Percentiles rank a stretch among this genome's conserved stretches.
Conservation (phyloP, 2,113 vertebrate genomes). For the Hypocryptadius cinnamomeus region DNA sequence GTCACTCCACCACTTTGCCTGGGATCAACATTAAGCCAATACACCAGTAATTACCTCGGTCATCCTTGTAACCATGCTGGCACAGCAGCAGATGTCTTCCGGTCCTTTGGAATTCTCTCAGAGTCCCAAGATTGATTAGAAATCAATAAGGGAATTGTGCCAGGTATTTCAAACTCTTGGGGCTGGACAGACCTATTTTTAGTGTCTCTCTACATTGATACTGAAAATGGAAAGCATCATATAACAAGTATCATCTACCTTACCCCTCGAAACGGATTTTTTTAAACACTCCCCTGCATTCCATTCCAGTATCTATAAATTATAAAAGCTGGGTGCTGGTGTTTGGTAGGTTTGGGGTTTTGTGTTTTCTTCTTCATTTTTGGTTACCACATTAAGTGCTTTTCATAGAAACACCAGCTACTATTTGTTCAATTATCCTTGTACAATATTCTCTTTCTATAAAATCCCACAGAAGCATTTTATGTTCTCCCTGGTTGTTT, state of each 20-base stretch:
- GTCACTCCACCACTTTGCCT: neutral
- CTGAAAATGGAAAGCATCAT: neutral
- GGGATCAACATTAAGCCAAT: neutral
- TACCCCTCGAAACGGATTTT: neutral
- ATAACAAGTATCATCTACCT: neutral
- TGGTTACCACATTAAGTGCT: neutral
- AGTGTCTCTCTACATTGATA: neutral
- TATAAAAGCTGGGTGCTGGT: neutral
- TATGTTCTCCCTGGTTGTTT: neutral
- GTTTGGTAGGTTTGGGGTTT: neutral
- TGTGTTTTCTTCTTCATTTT: neutral
- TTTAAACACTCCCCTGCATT: neutral
- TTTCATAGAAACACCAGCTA: neutral
- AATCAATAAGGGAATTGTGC: conserved; percentile 2
- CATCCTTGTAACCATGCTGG: neutral
- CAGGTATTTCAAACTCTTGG: neutral
- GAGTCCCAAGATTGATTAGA: neutral
- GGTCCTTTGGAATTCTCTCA: neutral
- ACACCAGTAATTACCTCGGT: neutral
- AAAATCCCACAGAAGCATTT: neutral
- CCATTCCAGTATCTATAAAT: neutral
- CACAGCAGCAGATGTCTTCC: neutral
- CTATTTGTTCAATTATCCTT: neutral
- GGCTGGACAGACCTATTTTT: neutral
- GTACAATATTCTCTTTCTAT: neutral